Base-by-base conservation (phyloP, 2,888 invertebrate species). In the Nomada ruficornis region DNA sequence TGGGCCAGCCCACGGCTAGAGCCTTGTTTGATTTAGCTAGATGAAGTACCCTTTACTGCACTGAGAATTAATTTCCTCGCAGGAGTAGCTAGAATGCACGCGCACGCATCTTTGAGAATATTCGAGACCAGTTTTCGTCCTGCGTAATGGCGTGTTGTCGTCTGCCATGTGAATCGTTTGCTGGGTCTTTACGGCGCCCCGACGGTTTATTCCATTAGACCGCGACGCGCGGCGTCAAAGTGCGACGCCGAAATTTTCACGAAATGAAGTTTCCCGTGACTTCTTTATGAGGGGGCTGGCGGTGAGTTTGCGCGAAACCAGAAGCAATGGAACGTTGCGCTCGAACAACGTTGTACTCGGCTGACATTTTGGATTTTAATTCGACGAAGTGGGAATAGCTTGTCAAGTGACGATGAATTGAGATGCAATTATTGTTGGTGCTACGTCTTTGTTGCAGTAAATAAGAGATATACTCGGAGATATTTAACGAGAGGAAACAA, bases 1-100 rank as follows among this genome's bases (percentile, higher is more conserved):
- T 23, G 62, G 57, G 23, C 52, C 15, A 3, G 42, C 62, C 20
- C 15, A 20, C 52, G 59, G 52, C 44, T 11, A n/a, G n/a, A 52
- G 13, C 52, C 42, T 68, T 57, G 60, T 60, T 69, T 63, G 44
- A 18, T 76, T 75, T 47, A 54, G n/a, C 54, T 64, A 11, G 29
- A 70, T 54, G 29, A 42, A 70, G 47, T 59, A 57, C 44, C 64
- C 59, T 64, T 77, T 65, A 47, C 52, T 47, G n/a, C 36, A 15
- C 11, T 11, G 23, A 36, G 29, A 59, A 70, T 69, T 79, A 79
- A 79, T 79, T 70, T 79, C 26, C 77, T 52, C 44, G 18, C 44
- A 64, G 70, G 59, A 70, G 64, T 77, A 77, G 65, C 59, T 13
- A 23, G 42, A 36, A 50, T 29, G 11, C 23, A 52, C 50, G 70